These are phyloP conservation scores for Trogon melanurus DNA, from an alignment of 2,113 vertebrate species.

Conservation along the genomic window DNA sequence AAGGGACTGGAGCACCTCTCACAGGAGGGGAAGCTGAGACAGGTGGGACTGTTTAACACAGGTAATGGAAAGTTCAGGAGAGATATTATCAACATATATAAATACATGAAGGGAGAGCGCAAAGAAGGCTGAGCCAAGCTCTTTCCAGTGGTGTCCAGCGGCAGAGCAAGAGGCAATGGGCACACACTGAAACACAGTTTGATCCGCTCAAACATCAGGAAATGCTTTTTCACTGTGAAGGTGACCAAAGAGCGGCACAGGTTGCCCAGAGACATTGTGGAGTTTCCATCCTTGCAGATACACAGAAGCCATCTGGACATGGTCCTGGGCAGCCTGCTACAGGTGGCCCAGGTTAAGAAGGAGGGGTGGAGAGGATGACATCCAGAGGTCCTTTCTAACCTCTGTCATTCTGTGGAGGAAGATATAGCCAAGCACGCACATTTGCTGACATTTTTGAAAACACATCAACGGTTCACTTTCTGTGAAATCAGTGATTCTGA, in stretches of 20 bases:
- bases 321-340: not conserved
- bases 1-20: not conserved
- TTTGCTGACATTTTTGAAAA: not conserved
- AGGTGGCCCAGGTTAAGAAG: not conserved
- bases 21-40: not conserved
- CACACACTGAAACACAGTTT: not conserved
- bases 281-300: not conserved
- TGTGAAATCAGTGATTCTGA: not conserved
- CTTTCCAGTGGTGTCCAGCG: not conserved
- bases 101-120: not conserved
- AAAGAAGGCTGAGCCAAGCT: not conserved
- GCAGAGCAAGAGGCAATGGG: rapidly evolving
- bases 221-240: not conserved
- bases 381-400: not conserved
- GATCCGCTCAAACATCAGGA: not conserved
- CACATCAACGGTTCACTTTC: not conserved
- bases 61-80: not conserved
- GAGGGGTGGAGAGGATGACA: not conserved
- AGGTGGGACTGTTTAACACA: not conserved
- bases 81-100: not conserved
- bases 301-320: not conserved
- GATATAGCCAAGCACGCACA: not conserved
- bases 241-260: not conserved
- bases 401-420: not conserved
- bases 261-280: not conserved